Conservation (phyloP, 1,140 invertebrate genomes). For the Tenebrio molitor region DNA sequence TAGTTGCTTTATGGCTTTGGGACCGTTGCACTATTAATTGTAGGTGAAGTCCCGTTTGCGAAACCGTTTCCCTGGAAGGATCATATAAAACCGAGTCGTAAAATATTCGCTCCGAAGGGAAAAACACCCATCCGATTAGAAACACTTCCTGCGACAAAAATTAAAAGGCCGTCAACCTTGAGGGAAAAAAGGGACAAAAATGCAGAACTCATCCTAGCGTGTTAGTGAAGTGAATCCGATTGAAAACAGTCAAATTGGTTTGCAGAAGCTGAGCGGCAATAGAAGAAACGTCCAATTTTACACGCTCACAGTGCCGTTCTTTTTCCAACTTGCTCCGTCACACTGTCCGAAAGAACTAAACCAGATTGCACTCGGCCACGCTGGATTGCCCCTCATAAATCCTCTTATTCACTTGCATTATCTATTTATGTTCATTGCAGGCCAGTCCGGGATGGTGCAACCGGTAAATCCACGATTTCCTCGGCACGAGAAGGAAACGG, state of each 20-base stretch:
- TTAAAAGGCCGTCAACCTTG: constrained; percentile 36
- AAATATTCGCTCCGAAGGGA: too few species aligned
- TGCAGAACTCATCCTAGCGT: constrained; percentile 39
- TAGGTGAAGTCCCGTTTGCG: background rate
- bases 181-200: constrained; percentile 33
- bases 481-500: too few species aligned
- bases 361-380: constrained; percentile 53
- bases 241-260: constrained; percentile 47
- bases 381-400: constrained; percentile 57
- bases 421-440: constrained; percentile 56
- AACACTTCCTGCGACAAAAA: constrained; percentile 23
- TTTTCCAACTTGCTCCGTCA: constrained; percentile 28
- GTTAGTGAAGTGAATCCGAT: constrained; percentile 40
- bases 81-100: background rate
- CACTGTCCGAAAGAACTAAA: constrained; percentile 37
- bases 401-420: constrained; percentile 56
- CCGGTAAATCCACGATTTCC: too few species aligned
- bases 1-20: constrained; percentile 13
- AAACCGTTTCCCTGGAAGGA: too few species aligned
- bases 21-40: constrained; percentile 6
- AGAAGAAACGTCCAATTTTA: constrained; percentile 44
- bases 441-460: background rate
- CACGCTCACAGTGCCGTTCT: constrained; percentile 29
- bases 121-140: constrained; percentile 2
- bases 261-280: constrained; percentile 34